These are phyloP conservation scores for Lichenostomus cassidix DNA, from an alignment of 2,113 vertebrate genomes.

Conservation along the genomic window DNA sequence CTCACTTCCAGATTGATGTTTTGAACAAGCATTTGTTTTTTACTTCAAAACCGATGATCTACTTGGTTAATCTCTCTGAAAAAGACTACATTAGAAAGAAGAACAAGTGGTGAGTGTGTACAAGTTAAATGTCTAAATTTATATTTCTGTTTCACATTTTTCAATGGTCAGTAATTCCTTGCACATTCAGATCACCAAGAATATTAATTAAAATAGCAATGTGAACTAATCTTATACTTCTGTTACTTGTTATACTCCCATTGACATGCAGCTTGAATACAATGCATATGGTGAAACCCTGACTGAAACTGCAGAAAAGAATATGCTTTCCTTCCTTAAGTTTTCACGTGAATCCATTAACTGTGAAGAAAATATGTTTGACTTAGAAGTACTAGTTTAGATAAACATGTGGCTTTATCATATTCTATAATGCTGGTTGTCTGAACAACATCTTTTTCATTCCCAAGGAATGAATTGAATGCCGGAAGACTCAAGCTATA, in stretches of 20 bases:
- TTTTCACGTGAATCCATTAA: background rate
- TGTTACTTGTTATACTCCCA: background rate
- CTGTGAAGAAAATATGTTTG: background rate
- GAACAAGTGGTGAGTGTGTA: constrained; percentile 92
- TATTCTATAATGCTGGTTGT: background rate
- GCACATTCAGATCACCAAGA: background rate
- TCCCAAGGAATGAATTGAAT: background rate
- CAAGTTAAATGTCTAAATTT: background rate
- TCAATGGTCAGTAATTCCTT: background rate
- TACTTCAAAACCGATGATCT: constrained; percentile 99
- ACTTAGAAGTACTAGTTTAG: background rate
- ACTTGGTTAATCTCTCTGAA: constrained; percentile 97
- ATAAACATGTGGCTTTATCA: background rate
- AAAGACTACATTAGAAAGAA: constrained; percentile 98
- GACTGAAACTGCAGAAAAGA: background rate
- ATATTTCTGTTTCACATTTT: background rate
- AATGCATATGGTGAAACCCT: background rate
- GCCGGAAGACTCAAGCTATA: background rate
- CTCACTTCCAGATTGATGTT: constrained; percentile 88
- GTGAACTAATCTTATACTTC: background rate
- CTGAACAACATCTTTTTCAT: constrained; percentile 12
- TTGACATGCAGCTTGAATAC: background rate
- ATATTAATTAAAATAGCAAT: background rate
- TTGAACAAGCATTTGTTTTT: constrained; percentile 97
- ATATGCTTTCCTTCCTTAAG: background rate